Evolutionary conservation across 2,113 vertebrate species (phyloP).

Genomic region (Hippoglossus stenolepis): DNA sequence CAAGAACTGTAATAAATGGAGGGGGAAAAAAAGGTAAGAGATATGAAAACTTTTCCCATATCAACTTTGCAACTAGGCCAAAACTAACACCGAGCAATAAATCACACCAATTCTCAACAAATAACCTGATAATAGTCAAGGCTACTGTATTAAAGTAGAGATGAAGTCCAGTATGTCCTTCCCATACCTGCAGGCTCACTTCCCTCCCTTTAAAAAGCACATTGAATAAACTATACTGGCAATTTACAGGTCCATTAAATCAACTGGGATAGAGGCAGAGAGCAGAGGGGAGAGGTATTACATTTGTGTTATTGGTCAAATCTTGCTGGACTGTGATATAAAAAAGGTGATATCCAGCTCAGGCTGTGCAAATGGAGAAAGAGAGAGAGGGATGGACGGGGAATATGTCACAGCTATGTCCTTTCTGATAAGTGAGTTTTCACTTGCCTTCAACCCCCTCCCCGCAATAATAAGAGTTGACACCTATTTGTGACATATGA

Average conservation of each 20-base stretch:
- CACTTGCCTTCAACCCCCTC: constrained; percentile 57
- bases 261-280: constrained; percentile 53
- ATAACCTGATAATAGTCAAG: constrained; percentile 64
- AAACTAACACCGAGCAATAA: constrained; percentile 63
- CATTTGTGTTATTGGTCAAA: constrained; percentile 73
- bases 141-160: constrained; percentile 33
- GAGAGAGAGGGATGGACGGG: constrained; percentile 30
- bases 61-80: constrained; percentile 59
- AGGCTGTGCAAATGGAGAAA: constrained; percentile 71
- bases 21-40: constrained; percentile 32
- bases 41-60: constrained; percentile 67
- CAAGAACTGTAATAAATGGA: constrained; percentile 51
- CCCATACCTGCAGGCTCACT: constrained; percentile 49
- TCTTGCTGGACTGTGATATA: constrained; percentile 56
- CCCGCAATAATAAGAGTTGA: constrained; percentile 86
- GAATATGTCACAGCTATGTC: constrained; percentile 73
- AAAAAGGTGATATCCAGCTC: constrained; percentile 61
- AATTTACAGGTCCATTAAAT: constrained; percentile 71
- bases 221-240: constrained; percentile 64
- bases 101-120: constrained; percentile 66
- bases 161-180: constrained; percentile 53
- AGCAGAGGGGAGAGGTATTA: constrained; percentile 62
- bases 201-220: constrained; percentile 42
- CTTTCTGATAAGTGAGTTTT: constrained; percentile 85
- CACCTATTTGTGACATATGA: constrained; percentile 88